Base-by-base conservation (phyloP, 2,888 invertebrate species). In the Scaptomyza reducta region DNA sequence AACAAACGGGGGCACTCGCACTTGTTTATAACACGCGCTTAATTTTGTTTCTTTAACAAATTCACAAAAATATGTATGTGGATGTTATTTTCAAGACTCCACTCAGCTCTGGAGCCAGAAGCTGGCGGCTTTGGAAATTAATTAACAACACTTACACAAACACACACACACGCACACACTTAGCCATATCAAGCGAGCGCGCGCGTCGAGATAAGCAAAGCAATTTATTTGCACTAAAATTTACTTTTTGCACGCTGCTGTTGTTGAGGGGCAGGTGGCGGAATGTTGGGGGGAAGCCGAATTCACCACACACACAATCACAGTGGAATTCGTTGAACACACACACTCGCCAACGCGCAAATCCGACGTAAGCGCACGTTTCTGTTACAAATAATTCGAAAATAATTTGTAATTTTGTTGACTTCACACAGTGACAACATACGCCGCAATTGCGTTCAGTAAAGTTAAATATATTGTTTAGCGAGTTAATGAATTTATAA, bases 221-320 rank as follows among this genome's bases (percentile, higher is more conserved):
- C 85, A 87, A 87, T 89, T 82, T 89, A 89, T 88, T 83, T 88
- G 88, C 89, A 81, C 80, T 71, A 82, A 87, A 87, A 84, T 88
- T 82, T 88, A 70, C 81, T 79, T 88, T 85, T 84, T 76, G 83
- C 87, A 79, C 82, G 79, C 74, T 67, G 75, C 60, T 62, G 47
- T 46, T 57, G 54, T 45, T 40, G 47, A 16, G 31, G 49, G 38
- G 57, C 33, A 41, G 35, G 13, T 27, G 53, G 16, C 40, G 58
- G 60, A 60, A 67, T 66, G 69, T 55, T 61, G 55, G 40, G 63
- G 65, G 45, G 41, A 18, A 51, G 40, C 49, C 51, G 57, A 86
- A 89, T 86, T 89, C 84, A 89, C 88, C 89, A 85, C 89, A 77
- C 64, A 79, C 56, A 76, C 76, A 79, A 74, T 54, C 67, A 62